Evolutionary conservation across 2,888 invertebrate genomes (phyloP), one percentile per base, ranked within the genome.

Genomic region (Lissonota sp.): DNA sequence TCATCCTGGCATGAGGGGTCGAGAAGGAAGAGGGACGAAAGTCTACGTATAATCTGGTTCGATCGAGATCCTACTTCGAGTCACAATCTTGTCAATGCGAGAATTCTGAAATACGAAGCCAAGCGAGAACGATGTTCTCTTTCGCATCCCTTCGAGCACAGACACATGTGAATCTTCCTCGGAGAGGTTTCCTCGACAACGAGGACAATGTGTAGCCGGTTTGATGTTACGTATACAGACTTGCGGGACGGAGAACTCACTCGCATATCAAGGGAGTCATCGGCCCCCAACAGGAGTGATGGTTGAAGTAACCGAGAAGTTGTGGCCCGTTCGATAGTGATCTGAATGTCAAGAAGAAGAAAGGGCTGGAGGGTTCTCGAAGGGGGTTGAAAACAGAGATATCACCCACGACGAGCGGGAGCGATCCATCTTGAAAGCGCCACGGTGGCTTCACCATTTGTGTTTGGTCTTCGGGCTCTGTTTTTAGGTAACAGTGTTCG

Each of bases 331-430:
- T 63, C 82, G 90, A 90, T 90, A 88, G 85, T 82, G 82, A 90
- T 90, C 90, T 84, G 82, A 85, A 85, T 85, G 86, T 81, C 81
- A 83, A 85, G 85, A 79, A 84, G 85, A 79, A 87, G 86, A 89
- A 88, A 88, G 79, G 76, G 72, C 72, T 63, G 40, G 57, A n/a
- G 63, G 53, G 16, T 46, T 6, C 71, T 51, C 7, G 39, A 53
- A 76, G 80, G 83, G 86, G 85, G 85, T 83, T 87, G 85, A 87
- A 26, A 88, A 90, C 84, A 88, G 85, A 90, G 89, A 89, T 89
- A 88, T 90, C 89, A 88, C 89, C 90, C 90, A 89, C 87, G 89
- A 86, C 83, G 89, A 86, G 84, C 16, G 84, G 79, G 44, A n/a
- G 80, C 83, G 85, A 88, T 86, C 86, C 84, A 84, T 82, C 69